A percentile compares a stretch with the other conserved stretches of the same genome.
Conservation (phyloP, 2,113 vertebrate genomes). For the Lamprologus lemairii region DNA sequence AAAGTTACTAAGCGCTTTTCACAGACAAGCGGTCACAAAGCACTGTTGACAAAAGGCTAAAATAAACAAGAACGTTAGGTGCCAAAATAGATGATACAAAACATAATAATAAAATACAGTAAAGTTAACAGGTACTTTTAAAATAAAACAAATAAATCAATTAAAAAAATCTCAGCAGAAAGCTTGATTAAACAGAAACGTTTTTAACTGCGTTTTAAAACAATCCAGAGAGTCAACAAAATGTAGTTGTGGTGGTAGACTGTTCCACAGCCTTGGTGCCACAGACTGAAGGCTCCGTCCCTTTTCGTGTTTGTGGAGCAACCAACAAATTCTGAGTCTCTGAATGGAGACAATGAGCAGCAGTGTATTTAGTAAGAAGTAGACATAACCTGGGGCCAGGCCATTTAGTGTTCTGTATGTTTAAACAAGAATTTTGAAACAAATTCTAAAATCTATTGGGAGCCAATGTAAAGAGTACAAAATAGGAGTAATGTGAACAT, state of each 20-base stretch:
- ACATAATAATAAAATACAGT: background rate
- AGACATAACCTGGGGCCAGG: background rate
- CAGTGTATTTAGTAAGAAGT: background rate
- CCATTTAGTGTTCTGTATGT: background rate
- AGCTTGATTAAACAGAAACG: background rate
- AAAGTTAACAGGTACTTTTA: background rate
- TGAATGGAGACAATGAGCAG: background rate
- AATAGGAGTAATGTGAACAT: accelerated
- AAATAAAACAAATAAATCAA: background rate
- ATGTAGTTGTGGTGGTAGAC: background rate
- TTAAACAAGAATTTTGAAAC: background rate
- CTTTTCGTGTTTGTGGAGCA: background rate
- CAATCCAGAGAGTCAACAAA: background rate
- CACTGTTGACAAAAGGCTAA: background rate
- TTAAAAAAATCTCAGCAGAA: background rate
- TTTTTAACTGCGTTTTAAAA: background rate
- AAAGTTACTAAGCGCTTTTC: background rate
- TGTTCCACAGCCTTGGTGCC: background rate
- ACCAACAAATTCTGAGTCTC: background rate
- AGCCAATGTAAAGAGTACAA: background rate
- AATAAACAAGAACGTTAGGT: background rate
- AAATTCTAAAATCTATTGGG: background rate
- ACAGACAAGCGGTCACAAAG: background rate
- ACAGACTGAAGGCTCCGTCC: background rate
- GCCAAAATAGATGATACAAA: background rate